Conservation (phyloP, 1,140 invertebrate species). For the Maniola jurtina region DNA sequence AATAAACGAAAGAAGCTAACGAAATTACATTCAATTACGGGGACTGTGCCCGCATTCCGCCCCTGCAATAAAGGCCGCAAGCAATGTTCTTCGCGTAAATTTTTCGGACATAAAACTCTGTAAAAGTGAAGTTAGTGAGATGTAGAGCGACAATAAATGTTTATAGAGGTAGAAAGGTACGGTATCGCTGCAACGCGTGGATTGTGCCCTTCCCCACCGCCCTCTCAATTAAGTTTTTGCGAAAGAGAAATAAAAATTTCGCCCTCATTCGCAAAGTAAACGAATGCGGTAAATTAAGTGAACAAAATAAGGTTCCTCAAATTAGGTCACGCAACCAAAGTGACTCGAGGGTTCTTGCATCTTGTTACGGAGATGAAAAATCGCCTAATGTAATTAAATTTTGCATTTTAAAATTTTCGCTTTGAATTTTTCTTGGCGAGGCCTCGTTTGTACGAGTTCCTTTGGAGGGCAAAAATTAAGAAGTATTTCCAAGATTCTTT, state of each 20-base stretch:
- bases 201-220: conserved; percentile 40
- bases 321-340: conserved; percentile 65
- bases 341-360: conserved; percentile 49
- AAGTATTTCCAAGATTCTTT: background rate
- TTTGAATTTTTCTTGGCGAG: conserved; percentile 14
- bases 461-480: background rate
- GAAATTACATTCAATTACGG: conserved; percentile 77
- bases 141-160: conserved; percentile 68
- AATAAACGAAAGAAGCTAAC: conserved; percentile 73
- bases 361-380: conserved; percentile 48
- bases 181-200: conserved; percentile 38
- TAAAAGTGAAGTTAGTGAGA: conserved; percentile 76
- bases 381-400: conserved; percentile 61
- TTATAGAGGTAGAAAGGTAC: conserved; percentile 52
- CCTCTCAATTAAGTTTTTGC: conserved; percentile 65
- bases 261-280: conserved; percentile 66
- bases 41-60: conserved; percentile 61
- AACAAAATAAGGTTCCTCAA: conserved; percentile 65
- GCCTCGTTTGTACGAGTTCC: background rate
- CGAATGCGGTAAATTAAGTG: conserved; percentile 74
- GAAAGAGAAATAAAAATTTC: conserved; percentile 62
- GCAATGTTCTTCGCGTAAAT: conserved; percentile 71
- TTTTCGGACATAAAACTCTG: conserved; percentile 77
- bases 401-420: conserved; percentile 52
- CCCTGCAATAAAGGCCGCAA: conserved; percentile 68